Evolutionary conservation across 2,797 vertebrate species (phyloP).

Genomic region (Etheostoma nigrum): DNA sequence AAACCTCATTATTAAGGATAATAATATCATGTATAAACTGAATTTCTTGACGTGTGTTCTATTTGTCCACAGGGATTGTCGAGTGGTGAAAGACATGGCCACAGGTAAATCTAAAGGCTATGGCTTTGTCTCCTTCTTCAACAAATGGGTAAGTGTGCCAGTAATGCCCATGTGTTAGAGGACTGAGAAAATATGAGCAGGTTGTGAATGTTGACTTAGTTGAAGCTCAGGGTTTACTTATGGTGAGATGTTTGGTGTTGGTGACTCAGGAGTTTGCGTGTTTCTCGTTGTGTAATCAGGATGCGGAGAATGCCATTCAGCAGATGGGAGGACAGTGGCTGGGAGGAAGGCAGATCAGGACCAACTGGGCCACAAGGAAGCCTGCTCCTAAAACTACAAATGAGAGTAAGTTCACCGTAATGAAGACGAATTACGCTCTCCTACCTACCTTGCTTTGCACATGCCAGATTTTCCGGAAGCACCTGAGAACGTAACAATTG

Average conservation of each 20-base stretch:
- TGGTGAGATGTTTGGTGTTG: not conserved
- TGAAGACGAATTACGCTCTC: not conserved
- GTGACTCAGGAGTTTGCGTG: constrained; percentile 19
- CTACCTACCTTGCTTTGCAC: too few species aligned
- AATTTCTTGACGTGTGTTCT: not conserved
- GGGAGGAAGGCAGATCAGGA: constrained; percentile 96
- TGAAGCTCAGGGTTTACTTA: not conserved
- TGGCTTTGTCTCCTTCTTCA: constrained; percentile 99
- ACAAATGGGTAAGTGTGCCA: constrained; percentile 93
- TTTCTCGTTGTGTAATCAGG: constrained; percentile 74
- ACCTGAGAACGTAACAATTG: not conserved
- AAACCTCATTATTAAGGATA: not conserved
- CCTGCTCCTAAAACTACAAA: constrained; percentile 94
- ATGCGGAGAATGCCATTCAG: constrained; percentile 97
- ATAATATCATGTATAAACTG: not conserved
- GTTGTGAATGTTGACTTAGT: constrained; percentile 17
- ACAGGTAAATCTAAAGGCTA: constrained; percentile 99
- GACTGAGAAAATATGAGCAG: constrained; percentile 26
- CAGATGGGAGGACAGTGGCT: constrained; percentile 99
- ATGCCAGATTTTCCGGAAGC: not conserved
- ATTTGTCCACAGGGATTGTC: constrained; percentile 90
- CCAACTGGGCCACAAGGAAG: constrained; percentile 98
- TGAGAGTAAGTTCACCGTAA: constrained; percentile 86
- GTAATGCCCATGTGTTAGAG: constrained; percentile 22
- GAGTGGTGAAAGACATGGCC: constrained; percentile 98